These are phyloP conservation scores for Drosophila hamatofila DNA, from an alignment of 2,888 invertebrate species.

Conservation along the genomic window DNA sequence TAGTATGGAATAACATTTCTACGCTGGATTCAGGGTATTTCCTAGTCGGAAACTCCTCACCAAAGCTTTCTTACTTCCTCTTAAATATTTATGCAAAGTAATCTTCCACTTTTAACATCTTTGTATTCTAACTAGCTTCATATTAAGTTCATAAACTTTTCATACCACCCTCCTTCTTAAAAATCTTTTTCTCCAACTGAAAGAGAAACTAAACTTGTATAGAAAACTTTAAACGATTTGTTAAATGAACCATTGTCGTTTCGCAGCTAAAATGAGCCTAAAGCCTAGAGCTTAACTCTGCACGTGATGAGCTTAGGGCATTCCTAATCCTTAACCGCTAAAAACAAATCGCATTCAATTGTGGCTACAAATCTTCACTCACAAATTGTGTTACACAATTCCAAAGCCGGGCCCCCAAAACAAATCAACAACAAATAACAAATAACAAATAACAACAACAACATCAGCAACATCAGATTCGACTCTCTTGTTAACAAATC, in stretches of 20 bases:
- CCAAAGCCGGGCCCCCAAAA: conserved; percentile 66
- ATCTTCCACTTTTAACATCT: not conserved
- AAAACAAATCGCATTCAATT: conserved; percentile 48
- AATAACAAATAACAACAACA: conserved; percentile 6
- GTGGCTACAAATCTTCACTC: conserved; percentile 36
- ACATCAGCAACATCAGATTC: not conserved
- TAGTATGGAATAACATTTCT: too few species aligned
- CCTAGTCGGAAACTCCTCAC: too few species aligned
- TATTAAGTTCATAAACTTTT: not conserved
- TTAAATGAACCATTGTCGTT: not conserved
- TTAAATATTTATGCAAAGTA: not conserved
- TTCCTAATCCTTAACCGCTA: conserved; percentile 38
- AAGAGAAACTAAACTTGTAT: conserved; percentile 18
- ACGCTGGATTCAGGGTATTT: not conserved
- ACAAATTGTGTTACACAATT: conserved; percentile 53
- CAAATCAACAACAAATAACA: conserved; percentile 44
- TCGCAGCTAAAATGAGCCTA: not conserved
- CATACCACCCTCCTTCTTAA: not conserved
- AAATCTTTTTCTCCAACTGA: not conserved
- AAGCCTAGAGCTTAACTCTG: conserved; percentile 14
- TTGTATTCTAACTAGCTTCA: not conserved
- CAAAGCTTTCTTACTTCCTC: not conserved
- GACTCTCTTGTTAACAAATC: conserved; percentile 67
- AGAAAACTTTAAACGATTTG: not conserved
- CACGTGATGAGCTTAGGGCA: conserved; percentile 18